Percentiles rank a stretch among this genome's conserved stretches.
phyloP scores from a whole-genome alignment of 2,797 vertebrate genomes.

The Caiman crocodilus region DNA sequence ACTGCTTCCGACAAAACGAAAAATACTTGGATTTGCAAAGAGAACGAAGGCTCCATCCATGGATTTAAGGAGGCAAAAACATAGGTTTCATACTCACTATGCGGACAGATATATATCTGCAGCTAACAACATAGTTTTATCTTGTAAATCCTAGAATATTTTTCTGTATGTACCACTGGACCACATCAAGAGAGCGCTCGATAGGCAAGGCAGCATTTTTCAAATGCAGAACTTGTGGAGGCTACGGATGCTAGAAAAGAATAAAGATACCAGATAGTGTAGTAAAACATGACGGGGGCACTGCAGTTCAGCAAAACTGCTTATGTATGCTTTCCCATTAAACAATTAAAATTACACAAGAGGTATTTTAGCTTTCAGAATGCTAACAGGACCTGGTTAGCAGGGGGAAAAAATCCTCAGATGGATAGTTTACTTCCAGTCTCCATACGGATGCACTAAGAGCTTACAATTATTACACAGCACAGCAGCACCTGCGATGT shows the following conservation, averaged over 20 bases:
- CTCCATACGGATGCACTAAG: not conserved
- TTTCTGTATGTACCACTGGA: too few relatives aligned
- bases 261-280: not conserved
- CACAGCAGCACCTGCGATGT: not conserved
- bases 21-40: not conserved
- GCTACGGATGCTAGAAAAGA: not conserved
- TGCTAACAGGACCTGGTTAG: not conserved
- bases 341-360: not conserved
- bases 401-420: not conserved
- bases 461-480: not conserved
- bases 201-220: rapidly evolving
- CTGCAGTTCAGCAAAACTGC: rapidly evolving
- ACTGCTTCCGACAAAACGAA: not conserved
- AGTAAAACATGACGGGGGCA: not conserved
- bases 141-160: too few relatives aligned
- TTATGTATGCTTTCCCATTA: not conserved
- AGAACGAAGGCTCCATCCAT: not conserved
- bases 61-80: not conserved
- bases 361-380: not conserved
- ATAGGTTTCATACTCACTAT: too few relatives aligned
- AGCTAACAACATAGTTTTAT: too few relatives aligned
- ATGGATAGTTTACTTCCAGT: not conserved
- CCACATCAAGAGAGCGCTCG: not conserved
- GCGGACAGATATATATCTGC: too few relatives aligned
- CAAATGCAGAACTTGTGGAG: rapidly evolving